Evolutionary conservation across 2,888 invertebrate genomes (phyloP).

Genomic region (Reticulitermes lucifugus): DNA sequence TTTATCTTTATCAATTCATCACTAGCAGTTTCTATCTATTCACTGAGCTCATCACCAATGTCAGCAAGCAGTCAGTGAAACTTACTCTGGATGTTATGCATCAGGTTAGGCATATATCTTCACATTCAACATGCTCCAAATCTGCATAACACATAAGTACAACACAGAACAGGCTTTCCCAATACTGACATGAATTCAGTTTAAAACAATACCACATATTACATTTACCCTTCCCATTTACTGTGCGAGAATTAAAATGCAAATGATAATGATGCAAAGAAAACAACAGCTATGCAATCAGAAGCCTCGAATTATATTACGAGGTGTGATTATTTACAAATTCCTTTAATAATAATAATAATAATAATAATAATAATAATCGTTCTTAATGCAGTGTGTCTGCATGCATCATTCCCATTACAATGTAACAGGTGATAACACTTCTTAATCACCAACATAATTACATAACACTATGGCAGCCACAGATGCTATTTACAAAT

Average conservation of each 20-base stretch:
- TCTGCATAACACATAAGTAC: neutral
- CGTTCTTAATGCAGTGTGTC: neutral
- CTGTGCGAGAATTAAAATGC: slow-evolving; percentile 30
- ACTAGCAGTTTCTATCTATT: neutral
- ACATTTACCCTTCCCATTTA: slow-evolving; percentile 27
- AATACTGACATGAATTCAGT: neutral
- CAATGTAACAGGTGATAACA: neutral
- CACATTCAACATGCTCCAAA: neutral
- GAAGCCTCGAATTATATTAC: slow-evolving; percentile 23
- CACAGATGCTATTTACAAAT: slow-evolving; percentile 33
- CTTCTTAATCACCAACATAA: slow-evolving; percentile 11
- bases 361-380: too few species aligned
- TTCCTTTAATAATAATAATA: slow-evolving; percentile 15
- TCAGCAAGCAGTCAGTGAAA: neutral
- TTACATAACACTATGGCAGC: slow-evolving; percentile 28
- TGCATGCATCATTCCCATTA: neutral
- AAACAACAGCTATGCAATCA: neutral
- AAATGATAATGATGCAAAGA: slow-evolving; percentile 20
- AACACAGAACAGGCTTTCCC: neutral
- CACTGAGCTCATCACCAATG: neutral
- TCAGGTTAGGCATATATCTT: neutral
- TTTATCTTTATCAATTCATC: neutral
- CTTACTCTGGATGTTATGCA: neutral
- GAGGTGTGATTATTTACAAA: slow-evolving; percentile 19
- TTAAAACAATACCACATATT: neutral